Conservation (phyloP, 2,888 invertebrate genomes). For the Pasiphila rectangulata region DNA sequence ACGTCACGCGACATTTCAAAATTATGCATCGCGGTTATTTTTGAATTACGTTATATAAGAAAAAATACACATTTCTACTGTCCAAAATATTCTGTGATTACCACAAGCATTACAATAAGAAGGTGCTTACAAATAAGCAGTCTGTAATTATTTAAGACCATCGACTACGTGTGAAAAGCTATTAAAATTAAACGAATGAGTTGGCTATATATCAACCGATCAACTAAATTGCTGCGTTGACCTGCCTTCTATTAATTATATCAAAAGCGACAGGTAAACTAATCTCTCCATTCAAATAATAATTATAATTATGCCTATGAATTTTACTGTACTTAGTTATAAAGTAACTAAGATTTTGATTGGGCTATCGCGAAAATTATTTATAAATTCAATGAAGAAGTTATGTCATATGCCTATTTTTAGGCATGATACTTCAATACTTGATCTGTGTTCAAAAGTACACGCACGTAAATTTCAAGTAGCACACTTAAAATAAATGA, state of each 20-base stretch:
- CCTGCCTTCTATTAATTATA: slow-evolving; percentile 7
- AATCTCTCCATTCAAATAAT: not conserved
- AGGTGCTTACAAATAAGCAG: not conserved
- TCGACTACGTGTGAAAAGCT: not conserved
- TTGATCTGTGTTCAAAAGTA: slow-evolving; percentile 41
- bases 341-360: too few species aligned
- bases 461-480: slow-evolving; percentile 51
- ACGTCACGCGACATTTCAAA: too few species aligned
- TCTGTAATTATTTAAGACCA: slow-evolving; percentile 1
- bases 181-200: slow-evolving; percentile 9
- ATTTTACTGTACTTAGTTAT: too few species aligned
- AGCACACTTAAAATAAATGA: slow-evolving; percentile 48
- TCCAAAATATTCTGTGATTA: not conserved
- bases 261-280: not conserved
- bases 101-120: too few species aligned
- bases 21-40: too few species aligned
- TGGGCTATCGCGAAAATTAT: too few species aligned
- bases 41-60: too few species aligned
- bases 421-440: slow-evolving; percentile 44
- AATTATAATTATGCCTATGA: too few species aligned
- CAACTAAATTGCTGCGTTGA: slow-evolving; percentile 11
- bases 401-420: slow-evolving; percentile 59
- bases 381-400: too few species aligned
- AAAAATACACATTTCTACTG: not conserved
- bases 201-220: slow-evolving; percentile 12